Percentiles rank a stretch among this genome's conserved stretches.
Conservation (phyloP, 2,113 vertebrate genomes). For the Saccopteryx leptura region DNA sequence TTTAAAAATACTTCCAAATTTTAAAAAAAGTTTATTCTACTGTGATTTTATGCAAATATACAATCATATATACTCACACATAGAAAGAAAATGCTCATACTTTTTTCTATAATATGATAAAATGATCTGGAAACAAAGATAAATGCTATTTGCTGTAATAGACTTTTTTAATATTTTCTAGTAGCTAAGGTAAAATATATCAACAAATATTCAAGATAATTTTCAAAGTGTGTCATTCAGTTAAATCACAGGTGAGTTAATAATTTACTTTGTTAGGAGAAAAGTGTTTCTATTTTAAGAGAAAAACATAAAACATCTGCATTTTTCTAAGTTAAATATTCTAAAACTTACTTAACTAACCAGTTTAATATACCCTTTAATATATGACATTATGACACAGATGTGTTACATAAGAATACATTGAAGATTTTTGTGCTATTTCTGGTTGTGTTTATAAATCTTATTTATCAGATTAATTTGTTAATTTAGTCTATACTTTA, state of each 20-base stretch:
- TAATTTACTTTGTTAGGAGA: neutral
- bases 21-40: neutral
- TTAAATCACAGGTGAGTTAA: neutral
- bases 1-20: neutral
- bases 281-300: neutral
- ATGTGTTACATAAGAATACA: neutral
- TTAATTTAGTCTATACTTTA: neutral
- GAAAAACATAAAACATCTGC: neutral
- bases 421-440: neutral
- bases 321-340: neutral
- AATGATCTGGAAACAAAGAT: neutral
- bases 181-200: neutral
- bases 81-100: neutral
- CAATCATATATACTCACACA: neutral
- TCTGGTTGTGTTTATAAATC: neutral
- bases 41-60: neutral
- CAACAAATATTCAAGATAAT: neutral
- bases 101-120: neutral
- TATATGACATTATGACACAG: neutral
- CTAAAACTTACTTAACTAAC: neutral
- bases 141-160: neutral
- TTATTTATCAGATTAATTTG: neutral
- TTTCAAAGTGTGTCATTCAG: neutral
- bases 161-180: neutral
- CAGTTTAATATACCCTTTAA: neutral